phyloP scores from a whole-genome alignment of 2,113 vertebrate genomes.

The Stegostoma tigrinum region DNA sequence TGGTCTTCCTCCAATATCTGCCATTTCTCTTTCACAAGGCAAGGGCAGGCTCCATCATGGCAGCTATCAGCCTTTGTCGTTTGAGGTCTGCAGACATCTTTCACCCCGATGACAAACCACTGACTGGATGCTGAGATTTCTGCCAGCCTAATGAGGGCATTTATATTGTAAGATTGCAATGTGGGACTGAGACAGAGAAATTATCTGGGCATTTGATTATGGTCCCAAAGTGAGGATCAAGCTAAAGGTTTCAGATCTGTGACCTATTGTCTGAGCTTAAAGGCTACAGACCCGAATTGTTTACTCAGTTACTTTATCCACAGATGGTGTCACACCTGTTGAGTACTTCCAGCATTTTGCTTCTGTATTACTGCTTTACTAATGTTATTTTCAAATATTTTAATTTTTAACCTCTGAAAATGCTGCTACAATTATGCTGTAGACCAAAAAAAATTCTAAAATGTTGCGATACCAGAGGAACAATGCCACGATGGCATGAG shows the following conservation, averaged over 20 bases:
- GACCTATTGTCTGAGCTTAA: background rate
- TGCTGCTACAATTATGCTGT: background rate
- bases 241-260: background rate
- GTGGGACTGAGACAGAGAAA: background rate
- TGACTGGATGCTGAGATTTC: too few relatives aligned
- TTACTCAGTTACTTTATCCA: too few relatives aligned
- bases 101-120: too few relatives aligned
- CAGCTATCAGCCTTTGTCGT: too few relatives aligned
- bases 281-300: background rate
- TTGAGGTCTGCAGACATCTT: too few relatives aligned
- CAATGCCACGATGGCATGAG: background rate
- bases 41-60: too few relatives aligned
- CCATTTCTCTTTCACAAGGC: too few relatives aligned
- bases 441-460: background rate
- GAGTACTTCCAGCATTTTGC: background rate
- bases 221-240: background rate
- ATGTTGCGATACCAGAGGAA: background rate
- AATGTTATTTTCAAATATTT: background rate
- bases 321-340: background rate
- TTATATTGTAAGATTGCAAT: background rate
- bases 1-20: too few relatives aligned
- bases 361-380: background rate
- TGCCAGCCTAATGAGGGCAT: background rate
- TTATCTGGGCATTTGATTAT: background rate
- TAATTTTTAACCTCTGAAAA: background rate